phyloP scores from a whole-genome alignment of 2,888 invertebrate genomes.

The Argyra leucocephala region DNA sequence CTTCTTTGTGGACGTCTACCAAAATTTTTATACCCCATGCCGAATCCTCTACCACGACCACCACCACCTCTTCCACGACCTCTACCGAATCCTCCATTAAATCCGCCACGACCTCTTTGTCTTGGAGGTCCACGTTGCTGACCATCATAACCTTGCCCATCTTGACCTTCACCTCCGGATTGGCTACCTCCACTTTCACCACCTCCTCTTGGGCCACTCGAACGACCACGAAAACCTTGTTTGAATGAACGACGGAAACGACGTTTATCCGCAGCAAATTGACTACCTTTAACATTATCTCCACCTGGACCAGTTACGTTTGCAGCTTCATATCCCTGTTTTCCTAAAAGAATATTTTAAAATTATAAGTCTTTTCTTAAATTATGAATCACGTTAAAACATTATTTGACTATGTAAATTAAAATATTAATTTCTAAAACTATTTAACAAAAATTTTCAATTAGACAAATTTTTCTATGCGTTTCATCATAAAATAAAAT shows the following conservation, averaged over 20 bases:
- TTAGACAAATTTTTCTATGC: no score
- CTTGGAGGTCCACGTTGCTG: constrained; percentile 9
- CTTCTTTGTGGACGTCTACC: constrained; percentile 33
- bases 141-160: constrained; percentile 31
- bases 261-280: constrained; percentile 89
- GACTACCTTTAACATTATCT: constrained; percentile 89
- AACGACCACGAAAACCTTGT: constrained; percentile 50
- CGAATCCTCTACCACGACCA: constrained; percentile 24
- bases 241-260: constrained; percentile 44
- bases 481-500: no score
- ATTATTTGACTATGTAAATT: no score
- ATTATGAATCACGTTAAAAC: no score
- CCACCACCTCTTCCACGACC: constrained; percentile 17
- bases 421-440: no score
- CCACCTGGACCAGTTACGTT: constrained; percentile 96
- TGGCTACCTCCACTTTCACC: constrained; percentile 30
- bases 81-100: constrained; percentile 34
- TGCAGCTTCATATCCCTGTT: constrained; percentile 92
- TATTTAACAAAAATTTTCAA: no score
- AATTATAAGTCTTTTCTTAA: no score
- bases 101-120: constrained; percentile 37
- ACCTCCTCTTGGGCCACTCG: constrained; percentile 41
- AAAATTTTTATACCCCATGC: constrained; percentile 33
- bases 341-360: no score
- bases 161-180: constrained; percentile 16